Conservation (phyloP, 2,888 invertebrate genomes). For the Andrena camellia region DNA sequence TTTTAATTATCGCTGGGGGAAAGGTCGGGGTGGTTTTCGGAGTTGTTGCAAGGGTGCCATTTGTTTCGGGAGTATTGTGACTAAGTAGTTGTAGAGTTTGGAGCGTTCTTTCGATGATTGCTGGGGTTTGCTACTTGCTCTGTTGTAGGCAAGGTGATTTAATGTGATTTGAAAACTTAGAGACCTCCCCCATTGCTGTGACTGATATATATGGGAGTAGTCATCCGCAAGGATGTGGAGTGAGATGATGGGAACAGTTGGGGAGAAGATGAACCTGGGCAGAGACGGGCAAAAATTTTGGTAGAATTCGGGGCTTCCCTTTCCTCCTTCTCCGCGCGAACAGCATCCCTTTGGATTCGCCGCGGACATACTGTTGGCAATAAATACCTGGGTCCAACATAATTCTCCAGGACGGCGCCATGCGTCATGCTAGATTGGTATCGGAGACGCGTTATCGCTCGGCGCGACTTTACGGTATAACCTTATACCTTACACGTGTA, state of each 20-base stretch:
- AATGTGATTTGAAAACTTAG: not conserved
- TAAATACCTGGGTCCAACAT: slow-evolving; percentile 77
- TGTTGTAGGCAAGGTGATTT: too few relatives aligned
- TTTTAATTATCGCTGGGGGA: too few relatives aligned
- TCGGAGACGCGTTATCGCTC: slow-evolving; percentile 78
- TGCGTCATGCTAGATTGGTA: slow-evolving; percentile 81
- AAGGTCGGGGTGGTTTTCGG: not conserved
- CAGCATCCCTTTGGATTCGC: slow-evolving; percentile 47
- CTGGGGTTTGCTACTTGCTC: too few relatives aligned
- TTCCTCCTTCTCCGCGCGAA: slow-evolving; percentile 6
- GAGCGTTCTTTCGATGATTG: too few relatives aligned
- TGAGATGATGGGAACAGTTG: not conserved
- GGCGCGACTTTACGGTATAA: slow-evolving; percentile 70
- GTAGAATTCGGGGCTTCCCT: slow-evolving; percentile 28
- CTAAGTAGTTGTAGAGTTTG: too few relatives aligned
- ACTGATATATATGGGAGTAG: too few relatives aligned
- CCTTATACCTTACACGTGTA: slow-evolving; percentile 68
- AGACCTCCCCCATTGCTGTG: too few relatives aligned
- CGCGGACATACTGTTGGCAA: slow-evolving; percentile 69
- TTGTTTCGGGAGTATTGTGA: too few relatives aligned
- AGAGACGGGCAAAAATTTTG: not conserved
- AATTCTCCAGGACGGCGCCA: slow-evolving; percentile 75
- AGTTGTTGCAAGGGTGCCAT: not conserved
- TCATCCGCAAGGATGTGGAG: not conserved
- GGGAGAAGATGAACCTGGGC: not conserved